Evolutionary conservation across 2,888 invertebrate species (phyloP), one percentile per base, ranked within the genome.

Genomic region (Fragum sueziense): DNA sequence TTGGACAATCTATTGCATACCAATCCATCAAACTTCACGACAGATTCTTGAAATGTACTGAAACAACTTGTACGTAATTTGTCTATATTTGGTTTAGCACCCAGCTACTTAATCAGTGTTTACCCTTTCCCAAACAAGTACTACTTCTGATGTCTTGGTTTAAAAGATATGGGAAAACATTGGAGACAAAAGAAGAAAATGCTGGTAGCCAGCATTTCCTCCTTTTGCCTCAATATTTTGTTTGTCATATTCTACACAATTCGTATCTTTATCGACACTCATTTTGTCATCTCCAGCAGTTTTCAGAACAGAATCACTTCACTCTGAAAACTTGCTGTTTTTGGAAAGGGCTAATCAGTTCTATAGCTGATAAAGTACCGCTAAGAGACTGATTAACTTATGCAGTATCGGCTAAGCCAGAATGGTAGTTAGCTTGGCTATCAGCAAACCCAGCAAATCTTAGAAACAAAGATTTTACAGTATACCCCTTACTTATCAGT

Each of bases 391-490:
- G 61, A 61, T 61, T 33, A 61, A n/a, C 20, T 20, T 6, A 20
- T 33, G 31, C 61, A 61, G 33, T 61, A 33, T 57, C 57, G 57
- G 11, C 22, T 14, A 22, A 22, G 27, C n/a, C 33, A 61, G 33
- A 61, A 33, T 29, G 61, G 33, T 61, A 17, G 33, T 47, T 27
- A 68, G 25, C 80, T n/a, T 68, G 37, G 72, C 62, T 81, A 81
- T 81, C 80, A 74, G n/a, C 22, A n/a, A 34, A 57, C 3, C 25
- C 14, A 14, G 1, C 29, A 78, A 78, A 74, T n/a, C 81, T 76
- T 69, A 67, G 81, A 81, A 73, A 81, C 81, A 62, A 69, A 52
- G 51, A 68, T 61, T 68, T 37, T n/a, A 34, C 69, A 37, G 62
- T 65, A 61, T 29, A 71, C 70, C 71, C 51, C 22, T 17, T 51